Percentiles rank a stretch among this genome's conserved stretches.
Conservation (phyloP, 1,140 invertebrate species). For the Diachasma alloeum region DNA sequence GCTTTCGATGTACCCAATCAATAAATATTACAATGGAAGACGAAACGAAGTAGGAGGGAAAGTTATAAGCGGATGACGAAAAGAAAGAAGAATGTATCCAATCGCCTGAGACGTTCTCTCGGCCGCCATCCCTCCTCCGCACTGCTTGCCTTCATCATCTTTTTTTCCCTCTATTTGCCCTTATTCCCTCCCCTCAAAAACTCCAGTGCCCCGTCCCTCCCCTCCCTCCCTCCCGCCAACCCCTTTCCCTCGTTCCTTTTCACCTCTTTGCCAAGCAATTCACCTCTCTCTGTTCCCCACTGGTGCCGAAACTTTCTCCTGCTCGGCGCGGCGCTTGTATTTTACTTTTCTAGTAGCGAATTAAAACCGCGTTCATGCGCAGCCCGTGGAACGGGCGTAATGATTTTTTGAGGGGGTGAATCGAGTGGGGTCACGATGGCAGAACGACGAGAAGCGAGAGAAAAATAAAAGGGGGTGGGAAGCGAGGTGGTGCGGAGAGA, state of each 20-base stretch:
- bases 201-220: background rate
- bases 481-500: conserved; percentile 45
- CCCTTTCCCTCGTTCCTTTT: background rate
- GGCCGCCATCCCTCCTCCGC: conserved; percentile 37
- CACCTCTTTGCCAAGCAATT: conserved; percentile 17
- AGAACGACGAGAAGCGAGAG: conserved; percentile 12
- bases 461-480: conserved; percentile 15
- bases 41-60: conserved; percentile 40
- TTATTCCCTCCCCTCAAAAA: conserved; percentile 3
- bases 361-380: conserved; percentile 68
- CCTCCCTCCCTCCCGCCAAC: background rate
- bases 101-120: conserved; percentile 34
- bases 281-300: conserved; percentile 30
- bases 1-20: conserved; percentile 63
- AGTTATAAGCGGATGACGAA: conserved; percentile 33
- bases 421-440: conserved; percentile 59
- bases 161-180: conserved; percentile 1
- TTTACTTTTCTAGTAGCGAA: conserved; percentile 67
- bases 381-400: conserved; percentile 66
- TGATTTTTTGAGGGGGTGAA: conserved; percentile 67
- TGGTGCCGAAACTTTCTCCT: conserved; percentile 33
- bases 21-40: conserved; percentile 66
- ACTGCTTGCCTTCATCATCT: conserved; percentile 5
- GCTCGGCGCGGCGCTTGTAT: conserved; percentile 56
- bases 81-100: conserved; percentile 35